phyloP scores from a whole-genome alignment of 2,888 invertebrate genomes.

The Stramonita haemastoma region DNA sequence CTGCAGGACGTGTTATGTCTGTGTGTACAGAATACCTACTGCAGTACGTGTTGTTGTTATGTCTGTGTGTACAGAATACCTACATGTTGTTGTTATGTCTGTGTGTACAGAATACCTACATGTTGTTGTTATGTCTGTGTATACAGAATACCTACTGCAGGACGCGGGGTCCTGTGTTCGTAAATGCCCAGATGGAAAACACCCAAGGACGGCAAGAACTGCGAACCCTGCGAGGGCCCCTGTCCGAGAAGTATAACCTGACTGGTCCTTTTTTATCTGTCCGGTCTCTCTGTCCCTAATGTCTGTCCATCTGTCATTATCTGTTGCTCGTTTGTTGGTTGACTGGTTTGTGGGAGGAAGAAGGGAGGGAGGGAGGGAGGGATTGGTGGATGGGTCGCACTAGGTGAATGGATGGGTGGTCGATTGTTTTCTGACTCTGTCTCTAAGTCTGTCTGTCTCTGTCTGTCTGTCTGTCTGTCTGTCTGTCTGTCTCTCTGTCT shows the following conservation, averaged over 20 bases:
- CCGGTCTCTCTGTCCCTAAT: too few species aligned
- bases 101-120: too few species aligned
- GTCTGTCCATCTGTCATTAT: too few species aligned
- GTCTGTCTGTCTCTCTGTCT: neutral
- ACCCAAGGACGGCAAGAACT: conserved; percentile 85
- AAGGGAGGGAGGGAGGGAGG: too few species aligned
- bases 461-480: neutral
- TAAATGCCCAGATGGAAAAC: conserved; percentile 91
- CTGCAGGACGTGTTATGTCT: conserved; percentile 86
- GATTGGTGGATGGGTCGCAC: too few species aligned
- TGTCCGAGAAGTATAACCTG: conserved; percentile 88
- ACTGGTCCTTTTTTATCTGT: neutral
- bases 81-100: too few species aligned
- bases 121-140: too few species aligned
- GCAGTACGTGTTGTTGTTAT: too few species aligned
- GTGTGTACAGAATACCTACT: neutral
- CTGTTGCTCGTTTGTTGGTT: too few species aligned
- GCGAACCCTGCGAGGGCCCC: conserved; percentile 93
- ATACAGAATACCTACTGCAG: conserved; percentile 88
- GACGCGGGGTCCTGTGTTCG: conserved; percentile 96
- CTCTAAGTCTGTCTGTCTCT: neutral
- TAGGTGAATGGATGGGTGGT: too few species aligned
- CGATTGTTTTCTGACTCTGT: neutral
- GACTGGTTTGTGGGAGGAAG: too few species aligned
- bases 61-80: too few species aligned